Percentiles rank a stretch among this genome's conserved stretches.
Conservation (phyloP, 2,888 invertebrate species). For the Xanthia togata region DNA sequence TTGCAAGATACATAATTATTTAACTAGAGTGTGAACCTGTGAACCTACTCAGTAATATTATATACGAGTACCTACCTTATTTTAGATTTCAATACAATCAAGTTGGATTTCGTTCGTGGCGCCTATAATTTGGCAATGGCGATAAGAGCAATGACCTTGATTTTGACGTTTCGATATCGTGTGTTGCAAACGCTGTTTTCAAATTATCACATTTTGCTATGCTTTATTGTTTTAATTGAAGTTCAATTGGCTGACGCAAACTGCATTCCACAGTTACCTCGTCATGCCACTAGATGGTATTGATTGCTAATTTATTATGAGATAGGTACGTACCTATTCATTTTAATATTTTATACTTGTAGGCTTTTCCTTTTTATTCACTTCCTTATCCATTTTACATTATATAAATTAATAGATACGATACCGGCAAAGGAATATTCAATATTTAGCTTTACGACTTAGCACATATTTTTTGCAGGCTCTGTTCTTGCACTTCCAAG, state of each 20-base stretch:
- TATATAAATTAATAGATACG: not conserved
- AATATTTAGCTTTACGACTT: not conserved
- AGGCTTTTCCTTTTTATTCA: not conserved
- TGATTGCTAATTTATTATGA: too few relatives aligned
- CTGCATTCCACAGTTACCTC: constrained; percentile 4
- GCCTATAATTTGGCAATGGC: constrained; percentile 16
- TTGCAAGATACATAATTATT: not conserved
- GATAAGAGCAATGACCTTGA: constrained; percentile 33
- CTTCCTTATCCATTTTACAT: not conserved
- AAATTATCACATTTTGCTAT: constrained; percentile 35
- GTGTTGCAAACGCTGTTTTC: constrained; percentile 48
- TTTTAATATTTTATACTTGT: not conserved
- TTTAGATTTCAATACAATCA: not conserved
- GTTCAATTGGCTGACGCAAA: constrained; percentile 24
- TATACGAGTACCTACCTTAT: not conserved
- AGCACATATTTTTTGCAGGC: not conserved
- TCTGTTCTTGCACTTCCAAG: not conserved
- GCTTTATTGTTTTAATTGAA: constrained; percentile 27
- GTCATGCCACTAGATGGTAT: not conserved
- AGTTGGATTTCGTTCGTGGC: not conserved
- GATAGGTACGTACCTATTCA: not conserved
- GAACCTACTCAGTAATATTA: not conserved
- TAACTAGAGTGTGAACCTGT: not conserved
- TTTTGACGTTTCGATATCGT: constrained; percentile 28
- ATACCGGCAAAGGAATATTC: too few relatives aligned